These are phyloP conservation scores for Pseudomyrmex cubaensis DNA, from an alignment of 1,140 invertebrate species.

Conservation along the genomic window DNA sequence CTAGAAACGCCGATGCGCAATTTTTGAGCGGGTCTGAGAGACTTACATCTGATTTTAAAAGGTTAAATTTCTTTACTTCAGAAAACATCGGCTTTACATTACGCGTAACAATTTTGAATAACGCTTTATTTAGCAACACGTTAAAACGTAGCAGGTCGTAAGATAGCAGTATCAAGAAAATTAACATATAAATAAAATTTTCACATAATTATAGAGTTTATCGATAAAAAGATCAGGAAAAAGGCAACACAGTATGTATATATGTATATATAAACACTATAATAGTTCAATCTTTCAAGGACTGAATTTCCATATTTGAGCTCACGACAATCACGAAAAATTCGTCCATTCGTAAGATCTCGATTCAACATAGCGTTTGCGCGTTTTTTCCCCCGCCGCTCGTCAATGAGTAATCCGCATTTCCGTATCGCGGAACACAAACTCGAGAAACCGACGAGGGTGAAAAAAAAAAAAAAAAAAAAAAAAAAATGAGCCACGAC, in stretches of 20 bases:
- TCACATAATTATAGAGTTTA: constrained; percentile 19
- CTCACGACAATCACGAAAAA: background rate
- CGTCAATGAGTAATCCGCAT: constrained; percentile 70
- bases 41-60: too few relatives aligned
- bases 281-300: background rate
- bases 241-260: too few relatives aligned
- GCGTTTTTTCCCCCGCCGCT: constrained; percentile 31
- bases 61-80: too few relatives aligned
- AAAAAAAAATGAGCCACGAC: constrained; percentile 58
- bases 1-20: too few relatives aligned
- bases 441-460: constrained; percentile 18
- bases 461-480: background rate
- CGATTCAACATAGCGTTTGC: constrained; percentile 39
- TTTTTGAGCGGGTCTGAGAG: too few relatives aligned
- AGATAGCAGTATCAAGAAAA: constrained; percentile 11
- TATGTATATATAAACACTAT: too few relatives aligned
- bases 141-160: background rate
- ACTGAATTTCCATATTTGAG: constrained; percentile 25
- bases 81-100: too few relatives aligned
- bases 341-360: background rate
- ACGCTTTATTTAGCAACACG: constrained; percentile 13
- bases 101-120: background rate
- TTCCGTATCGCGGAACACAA: constrained; percentile 61
- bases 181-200: constrained; percentile 49
- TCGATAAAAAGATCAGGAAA: background rate